Base-by-base conservation (phyloP, 2,113 vertebrate genomes). In the Procavia capensis region DNA sequence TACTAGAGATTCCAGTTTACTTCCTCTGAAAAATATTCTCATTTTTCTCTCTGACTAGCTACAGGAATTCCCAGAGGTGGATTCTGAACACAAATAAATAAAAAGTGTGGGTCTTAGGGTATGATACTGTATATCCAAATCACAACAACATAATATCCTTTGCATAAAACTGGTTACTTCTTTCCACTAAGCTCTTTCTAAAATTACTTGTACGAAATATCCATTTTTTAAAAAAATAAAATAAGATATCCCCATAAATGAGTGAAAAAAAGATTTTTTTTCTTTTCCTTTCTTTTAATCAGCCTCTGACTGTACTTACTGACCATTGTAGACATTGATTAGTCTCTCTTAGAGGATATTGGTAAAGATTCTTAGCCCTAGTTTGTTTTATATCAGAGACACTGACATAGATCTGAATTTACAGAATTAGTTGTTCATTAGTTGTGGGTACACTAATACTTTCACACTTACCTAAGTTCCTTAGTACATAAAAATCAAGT, bases 381-480 rank as follows among this genome's bases (percentile, higher is more conserved):
- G 4, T 85, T 78, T 87, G 3, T 93, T 80, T 79, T 70, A 13
- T 70, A 87, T 87, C 70, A 61, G 31, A 86, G 70, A 87, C 63
- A 86, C 70, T 87, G 50, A 70, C 63, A 54, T 85, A 66, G 17
- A 66, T 59, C 39, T 81, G 39, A 5, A 50, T 47, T 39, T 87
- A 87, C 31, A 85, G 19, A 93, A 81, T 80, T 61, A 39, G 75
- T 80, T 80, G 39, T 41, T 87, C 50, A 61, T 93, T 80, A 80
- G 70, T 78, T 27, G 45, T 31, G 70, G 10, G 39, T 59, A 11
- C 63, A 70, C 47, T 39, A 24, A 86, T 41, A 92, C 17, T 57
- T 43, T n/a, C 45, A 43, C 76, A n/a, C 61, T 72, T 83, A 59
- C 72, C 59, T 70, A 43, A 25, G 29, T 82, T 72, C 68, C 29